Percentiles rank a stretch among this genome's conserved stretches.
Conservation (phyloP, 2,888 invertebrate genomes). For the Chymomyza caudatula region DNA sequence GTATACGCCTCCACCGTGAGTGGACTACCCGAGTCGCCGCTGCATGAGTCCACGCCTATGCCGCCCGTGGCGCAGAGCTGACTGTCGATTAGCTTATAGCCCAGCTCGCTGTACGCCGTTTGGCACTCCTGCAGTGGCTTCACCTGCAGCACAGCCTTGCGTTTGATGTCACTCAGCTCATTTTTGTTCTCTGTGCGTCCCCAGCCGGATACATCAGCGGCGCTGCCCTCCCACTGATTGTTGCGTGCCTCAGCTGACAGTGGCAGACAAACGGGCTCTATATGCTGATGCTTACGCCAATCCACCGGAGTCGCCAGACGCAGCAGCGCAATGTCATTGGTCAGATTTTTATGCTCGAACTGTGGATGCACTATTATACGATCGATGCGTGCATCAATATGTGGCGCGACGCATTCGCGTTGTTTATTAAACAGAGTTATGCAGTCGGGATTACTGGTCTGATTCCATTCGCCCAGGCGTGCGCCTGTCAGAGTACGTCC, state of each 20-base stretch:
- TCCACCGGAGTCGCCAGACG: conserved; percentile 80
- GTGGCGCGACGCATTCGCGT: conserved; percentile 80
- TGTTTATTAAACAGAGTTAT: conserved; percentile 62
- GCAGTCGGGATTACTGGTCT: conserved; percentile 81
- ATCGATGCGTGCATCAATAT: conserved; percentile 81
- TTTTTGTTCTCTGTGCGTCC: conserved; percentile 79
- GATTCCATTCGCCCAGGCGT: conserved; percentile 78
- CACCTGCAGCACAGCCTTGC: conserved; percentile 39
- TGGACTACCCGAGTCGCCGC: conserved; percentile 83
- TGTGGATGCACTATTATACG: conserved; percentile 82
- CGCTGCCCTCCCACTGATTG: conserved; percentile 68
- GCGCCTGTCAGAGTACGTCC: conserved; percentile 79
- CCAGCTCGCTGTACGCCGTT: not conserved
- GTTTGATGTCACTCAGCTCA: conserved; percentile 39
- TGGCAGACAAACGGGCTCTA: conserved; percentile 82
- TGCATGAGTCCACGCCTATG: conserved; percentile 77
- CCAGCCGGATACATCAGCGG: conserved; percentile 81
- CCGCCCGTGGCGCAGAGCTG: conserved; percentile 56
- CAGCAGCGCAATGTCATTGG: conserved; percentile 84
- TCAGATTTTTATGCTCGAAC: conserved; percentile 76
- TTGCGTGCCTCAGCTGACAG: conserved; percentile 21
- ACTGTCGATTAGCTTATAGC: conserved; percentile 1
- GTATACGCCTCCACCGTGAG: conserved; percentile 65
- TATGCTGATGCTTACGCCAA: conserved; percentile 62
- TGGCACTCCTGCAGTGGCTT: conserved; percentile 29